These are phyloP conservation scores for Brassicogethes aeneus DNA, from an alignment of 2,888 invertebrate species.

Conservation along the genomic window DNA sequence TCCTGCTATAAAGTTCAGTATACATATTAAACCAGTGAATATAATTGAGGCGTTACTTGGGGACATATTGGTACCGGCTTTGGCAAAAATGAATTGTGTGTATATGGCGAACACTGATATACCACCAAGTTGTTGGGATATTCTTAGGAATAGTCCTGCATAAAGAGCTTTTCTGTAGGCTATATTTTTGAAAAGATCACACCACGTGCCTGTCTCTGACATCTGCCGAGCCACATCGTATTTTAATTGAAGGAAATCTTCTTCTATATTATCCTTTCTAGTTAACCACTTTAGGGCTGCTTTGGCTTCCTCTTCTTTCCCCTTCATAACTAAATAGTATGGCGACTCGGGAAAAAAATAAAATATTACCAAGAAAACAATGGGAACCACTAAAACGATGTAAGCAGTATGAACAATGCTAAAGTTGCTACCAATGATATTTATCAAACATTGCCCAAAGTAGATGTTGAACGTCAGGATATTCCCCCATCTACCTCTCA, in stretches of 20 bases:
- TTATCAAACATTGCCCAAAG: constrained; percentile 23
- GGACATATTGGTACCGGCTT: constrained; percentile 29
- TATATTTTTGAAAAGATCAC: constrained; percentile 25
- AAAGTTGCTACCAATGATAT: constrained; percentile 49
- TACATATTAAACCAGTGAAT: constrained; percentile 17
- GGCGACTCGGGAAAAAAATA: constrained; percentile 52
- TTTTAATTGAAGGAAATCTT: constrained; percentile 22
- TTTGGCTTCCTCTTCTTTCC: constrained; percentile 21
- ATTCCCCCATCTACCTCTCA: constrained; percentile 29
- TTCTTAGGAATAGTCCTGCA: constrained; percentile 26
- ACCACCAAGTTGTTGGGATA: constrained; percentile 31
- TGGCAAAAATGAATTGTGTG: constrained; percentile 30
- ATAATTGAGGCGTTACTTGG: constrained; percentile 29
- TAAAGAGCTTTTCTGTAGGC: constrained; percentile 28
- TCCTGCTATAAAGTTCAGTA: constrained; percentile 18
- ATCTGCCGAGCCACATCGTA: constrained; percentile 28
- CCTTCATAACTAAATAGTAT: constrained; percentile 26
- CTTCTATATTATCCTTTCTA: constrained; percentile 22
- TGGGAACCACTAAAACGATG: constrained; percentile 49
- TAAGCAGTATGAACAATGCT: constrained; percentile 44
- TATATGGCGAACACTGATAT: constrained; percentile 25
- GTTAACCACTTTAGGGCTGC: constrained; percentile 21
- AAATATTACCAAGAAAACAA: constrained; percentile 48
- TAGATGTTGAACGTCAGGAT: constrained; percentile 20
- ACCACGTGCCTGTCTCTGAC: constrained; percentile 30